Base-by-base conservation (phyloP, 2,113 vertebrate species). In the Mesocricetus auratus region DNA sequence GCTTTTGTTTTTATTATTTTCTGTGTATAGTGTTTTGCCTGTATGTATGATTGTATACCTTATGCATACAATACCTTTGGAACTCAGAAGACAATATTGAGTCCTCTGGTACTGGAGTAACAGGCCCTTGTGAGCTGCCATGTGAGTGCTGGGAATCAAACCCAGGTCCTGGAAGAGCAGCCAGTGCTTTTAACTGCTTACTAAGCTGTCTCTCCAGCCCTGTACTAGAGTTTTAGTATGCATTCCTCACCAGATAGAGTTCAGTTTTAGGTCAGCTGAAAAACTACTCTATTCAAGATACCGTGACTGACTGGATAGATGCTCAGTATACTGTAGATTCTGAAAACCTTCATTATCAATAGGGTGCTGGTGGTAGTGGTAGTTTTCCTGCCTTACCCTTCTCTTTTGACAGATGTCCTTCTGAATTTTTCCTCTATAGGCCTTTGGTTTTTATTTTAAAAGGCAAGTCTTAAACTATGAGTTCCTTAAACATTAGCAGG, bases 381-480 rank as follows among this genome's bases (percentile, higher is more conserved):
- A 9, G 10, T 87, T 36, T 42, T 79, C 58, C 6, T 19, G 53
- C 2, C 42, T 66, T 71, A 19, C 29, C 74, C 53, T 45, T 77
- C 31, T 39, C 13, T 85, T 73, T 29, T 94, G 11, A 16, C 56
- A 86, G 50, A 78, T 15, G 11, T 58, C 89, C 85, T 64, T 83
- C 58, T 88, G 86, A 71, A 83, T 86, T 85, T 96, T 81, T 74
- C 12, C 15, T 92, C 5, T n/a, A 42, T 53, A 39, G 31, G 12
- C 13, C 42, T 91, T 77, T 90, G 53, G 39, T 3, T 24, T 58
- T 92, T 85, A 58, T 79, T 78, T 97, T 90, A 21, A 91, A 87
- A 95, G 90, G 50, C 9, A 90, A 89, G 47, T 89, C 29, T 39
- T 93, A 73, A 96, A 86, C 53, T 77, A 77, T 0, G 83, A 66